Base-by-base conservation (phyloP, 1,140 invertebrate species). In the Drosophila persimilis region DNA sequence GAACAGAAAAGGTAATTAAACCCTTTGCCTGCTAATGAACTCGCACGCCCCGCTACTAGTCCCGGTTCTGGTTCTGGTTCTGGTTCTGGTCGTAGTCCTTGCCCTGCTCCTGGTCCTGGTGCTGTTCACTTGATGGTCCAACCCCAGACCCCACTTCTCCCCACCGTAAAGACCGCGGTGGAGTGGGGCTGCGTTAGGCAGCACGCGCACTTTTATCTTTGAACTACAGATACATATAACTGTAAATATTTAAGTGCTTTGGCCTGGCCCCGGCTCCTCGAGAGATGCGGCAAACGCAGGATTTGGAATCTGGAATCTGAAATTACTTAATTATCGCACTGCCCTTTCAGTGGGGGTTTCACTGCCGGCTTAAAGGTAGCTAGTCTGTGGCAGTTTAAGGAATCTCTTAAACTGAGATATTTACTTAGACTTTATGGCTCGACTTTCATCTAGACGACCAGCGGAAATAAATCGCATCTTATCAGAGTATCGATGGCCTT, bases 1-100 rank as follows among this genome's bases (percentile, higher is more conserved):
- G 90, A 91, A 90, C 89, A 83, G 86, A 90, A 86, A 83, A 90
- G 90, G 90, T 91, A 91, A 91, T 91, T 91, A 90, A 90, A 90
- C 77, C 83, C 89, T 88, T 90, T 90, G 83, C 77, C 80, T 89
- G 81, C 89, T 90, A 90, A 90, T 90, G 89, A 90, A 90, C 89
- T 89, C 74, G 75, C 67, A 60, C 56, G 46, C 54, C 46, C 43
- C 54, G 60, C 48, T 26, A n/a, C 15, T 13, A 35, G 15, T 31
- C 15, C 41, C 58, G 2, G 24, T 26, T 26, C 24, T 26, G 24
- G 8, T 44, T 53, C 15, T 46, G 29, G 29, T 1, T 26, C 24
- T 26, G 24, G 8, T 9, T 9, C 2, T 31, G 11, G 35, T 39
- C 35, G 11, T 13, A 4, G 35, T 39, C 35, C 35, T 11, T 35